phyloP scores from a whole-genome alignment of 2,888 invertebrate species.

The Halictus ligatus region DNA sequence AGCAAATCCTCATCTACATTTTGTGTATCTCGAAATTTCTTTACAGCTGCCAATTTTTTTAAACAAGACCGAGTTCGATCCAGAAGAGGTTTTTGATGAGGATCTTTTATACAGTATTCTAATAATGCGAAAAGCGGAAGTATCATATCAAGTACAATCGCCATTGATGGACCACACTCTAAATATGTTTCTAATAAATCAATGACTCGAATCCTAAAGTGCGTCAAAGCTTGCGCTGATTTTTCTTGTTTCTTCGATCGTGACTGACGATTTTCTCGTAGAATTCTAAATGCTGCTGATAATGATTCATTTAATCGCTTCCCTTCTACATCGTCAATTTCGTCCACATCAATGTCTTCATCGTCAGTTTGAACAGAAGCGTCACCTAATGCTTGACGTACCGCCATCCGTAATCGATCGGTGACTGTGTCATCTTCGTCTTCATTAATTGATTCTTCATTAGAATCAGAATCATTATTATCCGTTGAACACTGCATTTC shows the following conservation, averaged over 20 bases:
- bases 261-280: slow-evolving; percentile 80
- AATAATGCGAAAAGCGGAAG: slow-evolving; percentile 88
- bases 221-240: slow-evolving; percentile 88
- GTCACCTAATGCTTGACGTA: slow-evolving; percentile 89
- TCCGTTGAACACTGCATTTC: slow-evolving; percentile 83
- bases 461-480: slow-evolving; percentile 74
- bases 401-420: slow-evolving; percentile 89
- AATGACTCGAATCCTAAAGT: slow-evolving; percentile 90
- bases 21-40: slow-evolving; percentile 87
- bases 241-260: slow-evolving; percentile 86
- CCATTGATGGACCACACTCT: slow-evolving; percentile 89
- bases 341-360: slow-evolving; percentile 90
- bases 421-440: slow-evolving; percentile 88
- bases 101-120: slow-evolving; percentile 89
- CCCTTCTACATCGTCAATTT: slow-evolving; percentile 91
- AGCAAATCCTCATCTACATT: slow-evolving; percentile 86
- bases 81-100: slow-evolving; percentile 88
- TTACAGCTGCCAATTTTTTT: slow-evolving; percentile 87
- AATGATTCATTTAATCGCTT: slow-evolving; percentile 90
- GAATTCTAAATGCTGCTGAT: slow-evolving; percentile 90
- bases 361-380: slow-evolving; percentile 87
- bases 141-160: slow-evolving; percentile 89
- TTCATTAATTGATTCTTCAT: slow-evolving; percentile 69
- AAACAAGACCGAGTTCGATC: slow-evolving; percentile 87
- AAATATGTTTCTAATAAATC: slow-evolving; percentile 91